Conservation (phyloP, 2,113 vertebrate species). For the Ptychochromis oligacanthus region DNA sequence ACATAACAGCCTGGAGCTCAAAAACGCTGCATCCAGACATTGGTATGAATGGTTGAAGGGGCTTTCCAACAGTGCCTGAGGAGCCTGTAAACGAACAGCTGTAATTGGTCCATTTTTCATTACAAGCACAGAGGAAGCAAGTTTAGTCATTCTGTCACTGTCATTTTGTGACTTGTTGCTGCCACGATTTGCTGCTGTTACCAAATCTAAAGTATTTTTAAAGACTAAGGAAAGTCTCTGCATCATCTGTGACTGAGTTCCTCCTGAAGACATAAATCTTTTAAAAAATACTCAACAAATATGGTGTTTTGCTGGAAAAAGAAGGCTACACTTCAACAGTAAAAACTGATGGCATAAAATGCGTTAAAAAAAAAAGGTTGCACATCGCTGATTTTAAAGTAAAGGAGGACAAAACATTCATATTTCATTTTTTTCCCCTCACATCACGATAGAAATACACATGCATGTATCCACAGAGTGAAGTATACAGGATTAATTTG, state of each 20-base stretch:
- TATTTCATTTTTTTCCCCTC: background rate
- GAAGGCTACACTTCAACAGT: too few relatives aligned
- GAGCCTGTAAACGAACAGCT: background rate
- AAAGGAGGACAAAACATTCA: background rate
- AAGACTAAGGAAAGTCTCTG: background rate
- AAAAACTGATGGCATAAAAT: background rate
- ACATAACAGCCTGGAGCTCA: background rate
- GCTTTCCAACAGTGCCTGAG: constrained; percentile 1
- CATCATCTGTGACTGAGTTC: background rate
- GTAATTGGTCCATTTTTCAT: background rate
- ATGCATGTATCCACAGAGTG: background rate
- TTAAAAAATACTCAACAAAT: background rate
- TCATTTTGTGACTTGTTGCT: background rate
- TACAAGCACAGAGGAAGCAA: background rate
- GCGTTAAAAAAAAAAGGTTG: background rate
- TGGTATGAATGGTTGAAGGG: background rate
- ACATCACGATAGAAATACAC: background rate
- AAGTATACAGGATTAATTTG: background rate
- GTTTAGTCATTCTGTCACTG: background rate
- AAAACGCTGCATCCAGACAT: background rate
- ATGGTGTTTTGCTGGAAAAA: too few relatives aligned
- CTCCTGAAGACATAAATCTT: background rate
- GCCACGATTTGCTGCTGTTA: background rate
- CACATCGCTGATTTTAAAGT: background rate
- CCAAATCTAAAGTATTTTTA: background rate